A percentile compares a stretch with the other conserved stretches of the same genome.
Conservation (phyloP, 2,113 vertebrate genomes). For the Globicephala melas region DNA sequence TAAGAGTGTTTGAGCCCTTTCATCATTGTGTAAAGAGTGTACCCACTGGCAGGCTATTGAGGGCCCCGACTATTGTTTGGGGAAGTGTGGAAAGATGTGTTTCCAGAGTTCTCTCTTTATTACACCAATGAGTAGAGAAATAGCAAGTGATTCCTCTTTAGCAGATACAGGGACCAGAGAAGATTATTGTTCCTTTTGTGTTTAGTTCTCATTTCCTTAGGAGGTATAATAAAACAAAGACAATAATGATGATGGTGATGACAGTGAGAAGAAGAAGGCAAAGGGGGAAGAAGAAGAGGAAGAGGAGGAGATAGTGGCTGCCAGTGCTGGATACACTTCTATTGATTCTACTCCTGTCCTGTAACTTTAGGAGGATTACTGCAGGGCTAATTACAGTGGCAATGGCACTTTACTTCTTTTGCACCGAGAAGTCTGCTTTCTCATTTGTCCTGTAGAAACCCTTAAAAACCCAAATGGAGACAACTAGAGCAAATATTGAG, state of each 20-base stretch:
- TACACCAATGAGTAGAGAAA: neutral
- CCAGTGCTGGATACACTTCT: too few relatives aligned
- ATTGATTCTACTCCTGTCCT: neutral
- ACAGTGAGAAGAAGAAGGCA: neutral
- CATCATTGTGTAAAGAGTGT: fast-evolving
- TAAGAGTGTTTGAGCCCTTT: neutral
- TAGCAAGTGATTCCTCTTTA: neutral
- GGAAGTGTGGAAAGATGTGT: neutral
- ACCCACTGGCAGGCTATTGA: fast-evolving
- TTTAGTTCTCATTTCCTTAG: neutral
- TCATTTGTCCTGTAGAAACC: neutral
- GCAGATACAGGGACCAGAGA: neutral
- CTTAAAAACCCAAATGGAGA: neutral
- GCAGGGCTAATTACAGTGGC: neutral
- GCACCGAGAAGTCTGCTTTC: neutral
- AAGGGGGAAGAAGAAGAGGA: too few relatives aligned
- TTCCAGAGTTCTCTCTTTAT: neutral
- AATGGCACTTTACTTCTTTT: too few relatives aligned
- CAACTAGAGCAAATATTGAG: neutral
- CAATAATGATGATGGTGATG: neutral
- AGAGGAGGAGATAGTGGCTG: neutral
- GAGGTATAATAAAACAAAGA: neutral
- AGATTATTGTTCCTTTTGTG: neutral
- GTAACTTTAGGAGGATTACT: neutral
- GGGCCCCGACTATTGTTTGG: neutral